Evolutionary conservation across 2,888 invertebrate genomes (phyloP), one percentile per base, ranked within the genome.

Genomic region (Eupithecia tripunctaria): DNA sequence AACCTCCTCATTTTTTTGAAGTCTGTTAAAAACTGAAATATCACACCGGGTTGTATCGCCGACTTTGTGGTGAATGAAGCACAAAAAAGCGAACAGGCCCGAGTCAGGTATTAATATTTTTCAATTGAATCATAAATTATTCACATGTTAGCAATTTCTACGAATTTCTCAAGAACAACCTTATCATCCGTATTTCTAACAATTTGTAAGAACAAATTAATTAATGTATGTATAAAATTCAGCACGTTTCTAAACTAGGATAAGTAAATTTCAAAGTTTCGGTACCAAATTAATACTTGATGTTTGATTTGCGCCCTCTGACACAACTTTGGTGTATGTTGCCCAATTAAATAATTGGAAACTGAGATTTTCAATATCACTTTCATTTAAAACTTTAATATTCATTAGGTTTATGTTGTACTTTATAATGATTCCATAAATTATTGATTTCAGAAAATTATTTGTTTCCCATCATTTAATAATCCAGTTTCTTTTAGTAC

Each of bases 201-300:
- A 56, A 56, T 56, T 56, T 21, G 25, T 14, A 5, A 56, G 56
- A 56, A 12, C 56, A 56, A 56, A 56, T 25, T 56, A 14, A 25
- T 56, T 56, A 3, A 25, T 25, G 25, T 56, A 56, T 25, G 56
- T 56, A 51, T 21, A 25, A 56, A 25, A 21, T 51, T 47, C 10
- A 56, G 21, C 25, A 25, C 56, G 25, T 25, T 56, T 56, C 12
- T 14, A 4, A 56, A 25, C 56, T 56, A 21, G 25, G 25, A 25
- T 25, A 56, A 60, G 41, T 68, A 41, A 32, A 67, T n/a, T 7
- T 10, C 32, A 41, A 63, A 67, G 67, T 51, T 68, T 65, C 21
- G 3, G 63, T 56, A 67, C 51, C 43, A 67, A 73, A 70, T 73
- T 73, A 70, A 67, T 70, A 70, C 64, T 65, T 36, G 43, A 68